Percentiles rank a stretch among this genome's conserved stretches.
These are phyloP conservation scores for Artibeus jamaicensis DNA, from an alignment of 2,797 vertebrate species.

Conservation along the genomic window DNA sequence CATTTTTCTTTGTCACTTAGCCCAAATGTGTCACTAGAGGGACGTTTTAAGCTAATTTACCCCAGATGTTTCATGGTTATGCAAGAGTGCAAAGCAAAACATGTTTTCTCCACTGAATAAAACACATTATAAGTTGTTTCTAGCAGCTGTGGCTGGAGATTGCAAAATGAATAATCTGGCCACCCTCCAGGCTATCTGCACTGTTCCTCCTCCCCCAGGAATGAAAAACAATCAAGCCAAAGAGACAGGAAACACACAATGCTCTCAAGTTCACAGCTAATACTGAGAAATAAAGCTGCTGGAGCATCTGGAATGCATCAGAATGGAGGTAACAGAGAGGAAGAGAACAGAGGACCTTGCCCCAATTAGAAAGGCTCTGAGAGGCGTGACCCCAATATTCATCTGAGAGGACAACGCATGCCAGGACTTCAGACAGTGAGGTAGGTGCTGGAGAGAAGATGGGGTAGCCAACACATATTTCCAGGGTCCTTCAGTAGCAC, in stretches of 20 bases:
- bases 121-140: constrained; percentile 67
- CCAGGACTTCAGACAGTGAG: background rate
- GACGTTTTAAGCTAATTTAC: constrained; percentile 52
- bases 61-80: constrained; percentile 68
- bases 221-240: constrained; percentile 41
- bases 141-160: constrained; percentile 59
- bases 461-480: background rate
- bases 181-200: background rate
- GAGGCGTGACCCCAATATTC: background rate
- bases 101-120: constrained; percentile 63
- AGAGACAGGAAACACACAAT: constrained; percentile 36
- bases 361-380: background rate
- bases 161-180: constrained; percentile 63
- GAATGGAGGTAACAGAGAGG: background rate
- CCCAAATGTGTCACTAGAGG: constrained; percentile 47
- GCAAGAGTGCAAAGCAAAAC: constrained; percentile 69
- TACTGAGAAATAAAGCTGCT: background rate
- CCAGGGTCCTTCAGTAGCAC: background rate
- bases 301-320: constrained; percentile 19
- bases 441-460: background rate
- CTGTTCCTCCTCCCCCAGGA: background rate
- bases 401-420: background rate
- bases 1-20: constrained; percentile 23
- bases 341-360: background rate
- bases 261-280: constrained; percentile 5